Evolutionary conservation across 2,888 invertebrate genomes (phyloP).

Genomic region (Caenorhabditis sp.): DNA sequence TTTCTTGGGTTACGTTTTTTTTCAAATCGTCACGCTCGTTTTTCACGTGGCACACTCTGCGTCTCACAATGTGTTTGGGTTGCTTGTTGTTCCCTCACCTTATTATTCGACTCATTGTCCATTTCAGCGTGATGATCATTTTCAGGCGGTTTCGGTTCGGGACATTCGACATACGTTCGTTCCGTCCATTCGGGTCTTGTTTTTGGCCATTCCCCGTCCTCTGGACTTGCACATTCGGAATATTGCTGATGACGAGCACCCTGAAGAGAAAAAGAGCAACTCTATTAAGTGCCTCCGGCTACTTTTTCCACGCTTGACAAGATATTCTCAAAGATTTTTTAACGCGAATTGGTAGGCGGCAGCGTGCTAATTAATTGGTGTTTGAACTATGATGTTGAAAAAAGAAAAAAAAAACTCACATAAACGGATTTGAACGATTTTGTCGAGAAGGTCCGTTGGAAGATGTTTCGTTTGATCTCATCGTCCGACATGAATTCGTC

Average conservation of each 20-base stretch:
- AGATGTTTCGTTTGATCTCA: slow-evolving; percentile 52
- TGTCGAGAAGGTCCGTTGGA: slow-evolving; percentile 55
- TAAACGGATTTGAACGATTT: slow-evolving; percentile 53
- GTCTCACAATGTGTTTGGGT: too few species aligned
- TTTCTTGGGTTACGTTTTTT: too few species aligned
- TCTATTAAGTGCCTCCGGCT: slow-evolving; percentile 21
- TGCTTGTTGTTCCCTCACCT: too few species aligned
- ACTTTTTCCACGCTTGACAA: slow-evolving; percentile 27
- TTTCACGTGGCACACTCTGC: too few species aligned
- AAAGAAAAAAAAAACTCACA: slow-evolving; percentile 44
- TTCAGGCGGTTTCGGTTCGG: slow-evolving; percentile 55
- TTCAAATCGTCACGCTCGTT: too few species aligned
- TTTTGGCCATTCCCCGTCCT: slow-evolving; percentile 47
- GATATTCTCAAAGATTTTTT: slow-evolving; percentile 17
- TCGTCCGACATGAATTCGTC: slow-evolving; percentile 58
- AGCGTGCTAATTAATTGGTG: too few species aligned
- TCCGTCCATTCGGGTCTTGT: slow-evolving; percentile 43
- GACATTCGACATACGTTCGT: slow-evolving; percentile 61
- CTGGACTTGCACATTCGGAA: slow-evolving; percentile 51
- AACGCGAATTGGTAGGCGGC: slow-evolving; percentile 11
- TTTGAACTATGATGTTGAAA: not conserved
- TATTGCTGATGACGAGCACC: slow-evolving; percentile 46
- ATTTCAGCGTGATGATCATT: slow-evolving; percentile 47
- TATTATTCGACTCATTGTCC: slow-evolving; percentile 52
- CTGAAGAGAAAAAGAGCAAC: slow-evolving; percentile 20